phyloP scores from a whole-genome alignment of 2,888 invertebrate species.

The Schizaphis graminum region DNA sequence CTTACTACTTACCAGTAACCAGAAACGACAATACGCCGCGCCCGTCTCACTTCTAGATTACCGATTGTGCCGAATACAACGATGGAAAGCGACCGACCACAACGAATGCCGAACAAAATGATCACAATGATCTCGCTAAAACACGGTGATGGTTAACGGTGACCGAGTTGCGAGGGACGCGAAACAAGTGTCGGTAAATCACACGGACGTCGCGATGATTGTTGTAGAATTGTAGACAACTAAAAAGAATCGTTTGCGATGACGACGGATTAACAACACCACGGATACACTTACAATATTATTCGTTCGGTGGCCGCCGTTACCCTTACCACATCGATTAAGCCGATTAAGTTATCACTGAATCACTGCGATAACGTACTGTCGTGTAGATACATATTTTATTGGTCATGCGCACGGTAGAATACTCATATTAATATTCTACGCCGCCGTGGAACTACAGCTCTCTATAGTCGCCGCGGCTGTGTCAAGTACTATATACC shows the following conservation, averaged over 20 bases:
- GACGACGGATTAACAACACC: slow-evolving; percentile 8
- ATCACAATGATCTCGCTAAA: neutral
- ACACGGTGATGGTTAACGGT: too few relatives aligned
- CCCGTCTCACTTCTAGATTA: neutral
- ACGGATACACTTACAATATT: neutral
- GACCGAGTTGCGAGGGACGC: neutral
- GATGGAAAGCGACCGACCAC: neutral
- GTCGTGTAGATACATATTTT: neutral
- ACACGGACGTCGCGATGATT: neutral
- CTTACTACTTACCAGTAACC: neutral
- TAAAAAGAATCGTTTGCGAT: neutral
- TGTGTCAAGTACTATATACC: too few relatives aligned
- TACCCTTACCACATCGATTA: neutral
- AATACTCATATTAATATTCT: too few relatives aligned
- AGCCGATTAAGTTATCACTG: neutral
- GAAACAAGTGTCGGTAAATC: neutral
- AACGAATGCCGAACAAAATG: neutral
- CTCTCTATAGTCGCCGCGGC: too few relatives aligned
- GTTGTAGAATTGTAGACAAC: neutral
- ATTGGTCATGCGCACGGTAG: neutral
- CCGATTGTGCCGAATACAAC: neutral
- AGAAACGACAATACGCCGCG: neutral
- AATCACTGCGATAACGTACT: neutral
- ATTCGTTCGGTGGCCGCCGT: neutral
- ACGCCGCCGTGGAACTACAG: too few relatives aligned